Evolutionary conservation across 2,797 vertebrate genomes (phyloP).

Genomic region (Lacerta agilis): DNA sequence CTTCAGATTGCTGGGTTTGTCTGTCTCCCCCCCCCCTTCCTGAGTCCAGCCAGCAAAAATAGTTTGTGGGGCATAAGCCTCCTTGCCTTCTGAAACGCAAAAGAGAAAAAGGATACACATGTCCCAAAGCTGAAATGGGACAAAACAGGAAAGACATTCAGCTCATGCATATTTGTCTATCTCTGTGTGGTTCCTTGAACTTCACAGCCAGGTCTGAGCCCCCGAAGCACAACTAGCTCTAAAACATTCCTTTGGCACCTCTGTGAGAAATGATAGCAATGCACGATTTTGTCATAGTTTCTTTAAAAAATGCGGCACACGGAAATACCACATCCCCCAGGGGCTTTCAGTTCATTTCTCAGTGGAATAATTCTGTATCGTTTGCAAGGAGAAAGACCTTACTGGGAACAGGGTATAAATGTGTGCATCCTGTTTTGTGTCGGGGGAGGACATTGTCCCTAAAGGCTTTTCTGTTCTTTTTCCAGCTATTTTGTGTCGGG

Average conservation of each 20-base stretch:
- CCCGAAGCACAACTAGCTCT: background rate
- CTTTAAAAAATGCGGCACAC: background rate
- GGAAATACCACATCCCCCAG: background rate
- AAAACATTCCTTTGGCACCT: conserved; percentile 2
- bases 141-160: conserved; percentile 4
- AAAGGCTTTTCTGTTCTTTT: background rate
- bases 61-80: too few species aligned
- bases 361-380: background rate
- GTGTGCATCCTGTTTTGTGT: background rate
- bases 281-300: background rate
- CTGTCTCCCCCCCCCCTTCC: too few species aligned
- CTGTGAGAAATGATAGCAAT: background rate
- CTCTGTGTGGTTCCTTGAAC: background rate
- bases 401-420: background rate
- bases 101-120: background rate
- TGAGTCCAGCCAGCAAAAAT: too few species aligned
- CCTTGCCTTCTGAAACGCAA: background rate
- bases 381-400: background rate
- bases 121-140: background rate
- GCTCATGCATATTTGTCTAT: background rate
- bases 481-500: background rate
- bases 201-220: background rate
- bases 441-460: background rate
- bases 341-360: background rate
- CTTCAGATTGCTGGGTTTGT: too few species aligned